These are phyloP conservation scores for Pteronura brasiliensis DNA, from an alignment of 2,113 vertebrate genomes.

Conservation along the genomic window DNA sequence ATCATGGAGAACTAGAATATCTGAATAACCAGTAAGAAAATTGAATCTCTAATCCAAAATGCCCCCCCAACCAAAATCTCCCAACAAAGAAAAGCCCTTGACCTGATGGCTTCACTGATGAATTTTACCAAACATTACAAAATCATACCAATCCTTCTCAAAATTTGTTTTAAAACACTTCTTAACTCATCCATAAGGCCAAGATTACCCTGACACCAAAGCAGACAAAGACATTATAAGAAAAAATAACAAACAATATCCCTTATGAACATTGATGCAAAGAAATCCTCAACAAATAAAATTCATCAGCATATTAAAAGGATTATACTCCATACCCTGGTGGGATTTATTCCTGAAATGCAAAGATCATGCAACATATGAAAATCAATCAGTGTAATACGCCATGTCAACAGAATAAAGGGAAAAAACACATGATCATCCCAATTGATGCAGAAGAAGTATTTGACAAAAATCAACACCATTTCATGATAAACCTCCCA, in stretches of 20 bases:
- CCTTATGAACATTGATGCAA: neutral
- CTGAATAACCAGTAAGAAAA: neutral
- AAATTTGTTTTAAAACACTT: neutral
- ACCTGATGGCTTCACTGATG: neutral
- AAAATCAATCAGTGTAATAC: neutral
- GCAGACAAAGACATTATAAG: neutral
- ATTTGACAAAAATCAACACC: neutral
- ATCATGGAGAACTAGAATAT: neutral
- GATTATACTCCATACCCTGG: neutral
- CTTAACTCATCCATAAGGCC: neutral
- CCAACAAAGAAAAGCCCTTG: neutral
- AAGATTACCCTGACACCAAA: neutral
- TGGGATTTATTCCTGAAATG: neutral
- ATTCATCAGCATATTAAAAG: neutral
- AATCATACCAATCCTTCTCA: neutral
- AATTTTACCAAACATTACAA: neutral
- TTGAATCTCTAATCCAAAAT: neutral
- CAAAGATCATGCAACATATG: neutral
- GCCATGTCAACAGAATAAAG: neutral
- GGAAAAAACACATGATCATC: neutral
- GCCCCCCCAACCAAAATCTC: neutral
- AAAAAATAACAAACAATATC: neutral
- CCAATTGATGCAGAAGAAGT: neutral
- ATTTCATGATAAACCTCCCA: neutral
- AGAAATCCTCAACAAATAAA: neutral